Evolutionary conservation across 2,888 invertebrate species (phyloP), one percentile per base, ranked within the genome.

Genomic region (Sympetrum striolatum): DNA sequence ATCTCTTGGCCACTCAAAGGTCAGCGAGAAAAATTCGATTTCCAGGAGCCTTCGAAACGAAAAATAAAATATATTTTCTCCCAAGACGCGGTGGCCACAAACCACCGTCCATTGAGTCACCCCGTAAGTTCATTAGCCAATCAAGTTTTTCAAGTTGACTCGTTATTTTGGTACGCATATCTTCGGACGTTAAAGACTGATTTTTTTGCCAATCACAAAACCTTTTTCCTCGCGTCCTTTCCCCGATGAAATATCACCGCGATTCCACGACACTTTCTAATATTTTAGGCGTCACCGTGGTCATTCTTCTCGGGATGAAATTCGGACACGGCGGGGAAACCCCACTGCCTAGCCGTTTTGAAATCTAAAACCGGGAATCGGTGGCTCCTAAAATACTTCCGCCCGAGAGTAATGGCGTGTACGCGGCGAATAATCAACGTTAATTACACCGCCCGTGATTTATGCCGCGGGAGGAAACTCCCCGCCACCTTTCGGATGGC

Each of bases 401-500:
- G 44, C 53, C 53, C 53, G 53, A 53, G 18, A 53, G 53, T 53
- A 53, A 53, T 53, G 53, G 53, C 53, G 53, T 53, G 53, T 53
- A 53, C 53, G 53, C 53, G 53, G 53, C 15, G 53, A 53, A 31
- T 73, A 14, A 73, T 73, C 73, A 73, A 73, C n/a, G 73, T 73
- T 73, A 73, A 73, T 73, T 73, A 73, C 12, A 31, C 25, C 31
- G 37, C 35, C 37, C 37, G 39, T 86, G 64, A 86, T 86, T 86
- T 86, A 86, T 60, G 60, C 35, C 86, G 2, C 12, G 10, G 22
- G 37, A 86, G 37, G 37, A 53, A 31, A 31, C 10, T 35, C 37
- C 60, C 25, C 64, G 60, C n/a, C 37, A 86, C 60, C 86, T 86
- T 86, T 86, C 53, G n/a, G 60, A 86, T 86, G 58, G 39, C n/a